Evolutionary conservation across 1,140 invertebrate genomes (phyloP), one percentile per base, ranked within the genome.

Genomic region (Ceratina calcarata): DNA sequence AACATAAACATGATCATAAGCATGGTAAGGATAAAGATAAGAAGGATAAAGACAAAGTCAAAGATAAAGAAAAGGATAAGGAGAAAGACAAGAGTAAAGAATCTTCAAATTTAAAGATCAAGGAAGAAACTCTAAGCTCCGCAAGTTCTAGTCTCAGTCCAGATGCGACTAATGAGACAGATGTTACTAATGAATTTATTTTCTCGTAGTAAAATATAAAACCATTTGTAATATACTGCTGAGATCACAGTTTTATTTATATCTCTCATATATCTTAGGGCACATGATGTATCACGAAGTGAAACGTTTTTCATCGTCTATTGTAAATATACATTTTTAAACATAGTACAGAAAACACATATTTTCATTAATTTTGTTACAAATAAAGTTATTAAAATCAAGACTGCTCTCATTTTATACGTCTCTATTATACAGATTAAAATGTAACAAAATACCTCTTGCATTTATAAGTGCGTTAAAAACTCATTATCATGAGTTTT

Each of bases 101-200:
- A 89, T 74, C 91, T 82, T 87, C 88, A 0, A 79, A 81, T 64
- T 82, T 93, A 2, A 93, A 91, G 85, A 70, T 93, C 2, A 94
- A 94, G 86, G 95, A 95, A 82, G 94, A 95, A 84, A 95, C 94
- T 49, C 86, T 95, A 16, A 95, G 95, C 88, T 95, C 95, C 8
- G 93, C 93, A 24, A 95, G 95, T 91, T 95, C 95, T 7, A 95
- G 93, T 84, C 94, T 94, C 16, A 95, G 94, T 88, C 94, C 94
- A 20, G 92, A 92, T 64, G 86, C 91, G 27, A 85, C 27, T 32
- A 32, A 32, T 32, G 27, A 32, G 27, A 32, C 88, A 2, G 91
- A 86, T 67, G 79, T 77, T 18, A 91, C 88, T 20, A 91, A 83
- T 32, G 91, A 92, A 86, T 91, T 92, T 83, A 82, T 80, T 66